Evolutionary conservation across 2,113 vertebrate species (phyloP).

Genomic region (Ptychochromis oligacanthus): DNA sequence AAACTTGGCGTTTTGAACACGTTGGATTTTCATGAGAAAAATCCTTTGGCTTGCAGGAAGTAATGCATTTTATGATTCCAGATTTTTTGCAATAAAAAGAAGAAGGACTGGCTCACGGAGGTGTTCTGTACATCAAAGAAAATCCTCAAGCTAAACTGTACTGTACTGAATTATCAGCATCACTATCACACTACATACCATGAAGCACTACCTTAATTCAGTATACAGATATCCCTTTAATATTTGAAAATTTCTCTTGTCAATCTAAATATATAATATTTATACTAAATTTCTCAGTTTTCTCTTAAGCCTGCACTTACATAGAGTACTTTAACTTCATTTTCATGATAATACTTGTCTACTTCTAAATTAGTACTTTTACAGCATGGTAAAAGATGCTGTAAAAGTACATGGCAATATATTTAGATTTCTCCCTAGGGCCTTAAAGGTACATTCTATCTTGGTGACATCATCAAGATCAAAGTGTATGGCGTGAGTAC

Average conservation of each 20-base stretch:
- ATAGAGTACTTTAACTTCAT: background rate
- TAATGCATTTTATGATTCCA: conserved; percentile 48
- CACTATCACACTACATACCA: background rate
- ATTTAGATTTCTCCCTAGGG: background rate
- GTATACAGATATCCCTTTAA: background rate
- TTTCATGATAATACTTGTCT: background rate
- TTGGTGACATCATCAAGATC: background rate
- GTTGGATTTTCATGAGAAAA: conserved; percentile 32
- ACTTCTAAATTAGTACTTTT: background rate
- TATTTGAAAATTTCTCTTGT: background rate
- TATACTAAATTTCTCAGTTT: background rate
- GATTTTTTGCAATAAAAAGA: conserved; percentile 31
- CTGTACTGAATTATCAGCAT: background rate
- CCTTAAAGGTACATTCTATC: background rate
- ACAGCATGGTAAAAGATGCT: background rate
- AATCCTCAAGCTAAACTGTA: background rate
- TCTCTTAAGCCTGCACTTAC: background rate
- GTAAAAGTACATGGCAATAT: no score
- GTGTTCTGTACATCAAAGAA: background rate
- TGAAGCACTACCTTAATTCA: background rate
- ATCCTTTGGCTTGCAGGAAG: conserved; percentile 36
- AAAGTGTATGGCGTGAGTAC: background rate
- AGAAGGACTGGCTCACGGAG: background rate
- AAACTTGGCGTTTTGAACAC: conserved; percentile 26
- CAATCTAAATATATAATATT: no score